Evolutionary conservation across 2,888 invertebrate species (phyloP).

Genomic region (Acronicta alni): DNA sequence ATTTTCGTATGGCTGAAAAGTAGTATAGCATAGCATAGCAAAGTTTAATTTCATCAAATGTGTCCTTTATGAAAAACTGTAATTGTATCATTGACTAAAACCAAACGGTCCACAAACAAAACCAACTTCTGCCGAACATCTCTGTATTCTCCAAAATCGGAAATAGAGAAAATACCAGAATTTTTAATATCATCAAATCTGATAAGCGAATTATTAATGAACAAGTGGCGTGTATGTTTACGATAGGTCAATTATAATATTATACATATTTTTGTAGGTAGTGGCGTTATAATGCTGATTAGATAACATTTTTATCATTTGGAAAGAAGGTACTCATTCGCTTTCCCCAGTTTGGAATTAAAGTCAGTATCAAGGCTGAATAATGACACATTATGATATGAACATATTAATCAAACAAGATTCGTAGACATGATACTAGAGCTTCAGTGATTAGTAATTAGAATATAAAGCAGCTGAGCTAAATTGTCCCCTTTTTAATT

Average conservation of each 20-base stretch:
- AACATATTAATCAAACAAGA: not conserved
- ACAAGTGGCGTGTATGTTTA: slow-evolving; percentile 21
- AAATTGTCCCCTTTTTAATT: no score
- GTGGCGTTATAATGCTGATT: slow-evolving; percentile 9
- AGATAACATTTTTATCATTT: slow-evolving; percentile 17
- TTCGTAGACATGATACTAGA: no score
- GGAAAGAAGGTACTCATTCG: slow-evolving; percentile 24
- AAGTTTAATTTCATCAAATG: no score
- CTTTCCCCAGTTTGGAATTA: not conserved
- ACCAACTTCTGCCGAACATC: no score
- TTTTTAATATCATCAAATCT: not conserved
- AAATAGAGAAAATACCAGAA: not conserved
- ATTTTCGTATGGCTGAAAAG: no score
- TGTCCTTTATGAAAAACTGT: no score
- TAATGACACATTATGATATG: not conserved
- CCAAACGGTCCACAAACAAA: no score
- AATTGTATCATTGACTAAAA: no score
- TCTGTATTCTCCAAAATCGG: no score
- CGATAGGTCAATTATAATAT: slow-evolving; percentile 33
- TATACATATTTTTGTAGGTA: slow-evolving; percentile 7
- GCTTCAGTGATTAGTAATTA: no score
- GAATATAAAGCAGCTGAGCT: no score
- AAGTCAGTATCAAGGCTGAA: slow-evolving; percentile 1
- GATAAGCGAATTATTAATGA: slow-evolving; percentile 1
- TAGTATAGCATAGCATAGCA: no score